Evolutionary conservation across 2,797 vertebrate species (phyloP).

Genomic region (Australoheros facetus): DNA sequence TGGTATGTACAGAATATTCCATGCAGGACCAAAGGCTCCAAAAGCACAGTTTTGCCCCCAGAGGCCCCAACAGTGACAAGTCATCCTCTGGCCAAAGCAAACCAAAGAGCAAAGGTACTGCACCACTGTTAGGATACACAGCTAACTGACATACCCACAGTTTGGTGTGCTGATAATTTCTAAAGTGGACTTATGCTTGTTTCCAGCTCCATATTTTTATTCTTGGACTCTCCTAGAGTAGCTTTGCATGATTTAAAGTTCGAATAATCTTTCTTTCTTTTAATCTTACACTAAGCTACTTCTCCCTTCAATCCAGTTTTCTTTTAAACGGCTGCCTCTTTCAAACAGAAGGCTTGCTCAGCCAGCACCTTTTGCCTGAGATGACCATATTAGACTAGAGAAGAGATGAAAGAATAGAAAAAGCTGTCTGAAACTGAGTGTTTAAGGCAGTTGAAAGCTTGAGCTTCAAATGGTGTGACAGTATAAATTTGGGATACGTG

Average conservation of each 20-base stretch:
- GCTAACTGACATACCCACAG: neutral
- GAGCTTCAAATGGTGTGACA: neutral
- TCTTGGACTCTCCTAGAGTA: neutral
- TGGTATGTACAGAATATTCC: constrained; percentile 80
- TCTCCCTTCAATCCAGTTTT: neutral
- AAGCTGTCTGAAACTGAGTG: neutral
- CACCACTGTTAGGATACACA: constrained; percentile 35
- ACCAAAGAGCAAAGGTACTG: constrained; percentile 95
- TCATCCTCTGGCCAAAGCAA: constrained; percentile 90
- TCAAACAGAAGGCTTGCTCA: neutral
- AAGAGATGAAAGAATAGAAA: neutral
- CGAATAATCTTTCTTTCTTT: neutral
- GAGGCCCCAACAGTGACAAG: constrained; percentile 89
- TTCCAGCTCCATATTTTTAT: neutral
- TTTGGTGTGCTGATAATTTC: constrained; percentile 3
- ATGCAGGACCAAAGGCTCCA: constrained; percentile 89
- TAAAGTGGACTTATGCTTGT: constrained; percentile 2
- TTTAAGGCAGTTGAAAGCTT: neutral
- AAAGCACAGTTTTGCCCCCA: constrained; percentile 91
- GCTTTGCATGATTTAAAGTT: neutral
- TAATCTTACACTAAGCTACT: neutral
- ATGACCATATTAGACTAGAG: neutral
- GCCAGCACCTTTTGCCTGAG: neutral
- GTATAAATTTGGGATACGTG: neutral
- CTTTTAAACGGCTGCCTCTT: neutral